phyloP scores from a whole-genome alignment of 2,888 invertebrate species.

The Lepidonotus clava region DNA sequence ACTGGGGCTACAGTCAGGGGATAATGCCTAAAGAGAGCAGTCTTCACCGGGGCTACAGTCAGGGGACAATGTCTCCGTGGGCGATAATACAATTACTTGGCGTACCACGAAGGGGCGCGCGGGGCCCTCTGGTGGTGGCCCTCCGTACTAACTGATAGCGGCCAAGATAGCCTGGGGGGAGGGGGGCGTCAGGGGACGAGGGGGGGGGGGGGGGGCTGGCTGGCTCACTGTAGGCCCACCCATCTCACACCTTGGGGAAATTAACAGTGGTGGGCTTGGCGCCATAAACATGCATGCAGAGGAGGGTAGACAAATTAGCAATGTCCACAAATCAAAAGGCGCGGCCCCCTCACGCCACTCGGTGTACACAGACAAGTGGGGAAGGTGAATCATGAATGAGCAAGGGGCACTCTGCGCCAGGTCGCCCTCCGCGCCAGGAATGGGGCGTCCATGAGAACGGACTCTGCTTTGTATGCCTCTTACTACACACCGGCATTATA shows the following conservation, averaged over 20 bases:
- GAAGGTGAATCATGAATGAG: not conserved
- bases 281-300: constrained; percentile 28
- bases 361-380: constrained; percentile 1
- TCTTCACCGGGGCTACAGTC: too few species aligned
- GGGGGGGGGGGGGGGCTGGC: not conserved
- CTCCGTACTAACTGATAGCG: not conserved
- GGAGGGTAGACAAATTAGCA: constrained; percentile 35
- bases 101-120: not conserved
- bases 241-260: constrained; percentile 28
- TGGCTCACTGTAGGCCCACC: not conserved
- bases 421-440: too few species aligned
- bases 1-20: too few species aligned
- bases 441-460: too few species aligned
- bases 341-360: not conserved
- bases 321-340: constrained; percentile 33
- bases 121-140: not conserved
- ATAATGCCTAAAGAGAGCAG: too few species aligned
- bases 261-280: not conserved
- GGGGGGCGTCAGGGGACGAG: not conserved
- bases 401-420: not conserved
- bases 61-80: not conserved
- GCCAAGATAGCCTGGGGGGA: not conserved
- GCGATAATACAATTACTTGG: constrained; percentile 4
- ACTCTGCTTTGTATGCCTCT: too few species aligned
- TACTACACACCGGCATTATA: too few species aligned